These are phyloP conservation scores for Gymnogyps californianus DNA, from an alignment of 2,113 vertebrate species.

Conservation along the genomic window DNA sequence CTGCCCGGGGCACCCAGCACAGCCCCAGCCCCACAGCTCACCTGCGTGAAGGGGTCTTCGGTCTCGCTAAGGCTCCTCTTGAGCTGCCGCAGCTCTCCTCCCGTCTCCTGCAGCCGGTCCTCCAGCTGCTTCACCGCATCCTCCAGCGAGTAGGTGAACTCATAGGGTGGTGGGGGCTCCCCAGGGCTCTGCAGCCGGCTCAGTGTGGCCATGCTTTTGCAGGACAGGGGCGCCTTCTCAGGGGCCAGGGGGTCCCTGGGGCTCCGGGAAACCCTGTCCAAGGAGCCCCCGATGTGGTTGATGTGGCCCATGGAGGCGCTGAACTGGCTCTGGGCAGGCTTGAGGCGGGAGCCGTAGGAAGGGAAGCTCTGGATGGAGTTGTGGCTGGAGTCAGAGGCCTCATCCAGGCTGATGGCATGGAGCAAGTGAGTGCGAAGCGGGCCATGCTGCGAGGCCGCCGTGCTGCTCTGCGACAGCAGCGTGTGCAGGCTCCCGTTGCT, in stretches of 20 bases:
- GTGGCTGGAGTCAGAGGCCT: slow-evolving; percentile 87
- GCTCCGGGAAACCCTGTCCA: slow-evolving; percentile 80
- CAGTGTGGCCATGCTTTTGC: slow-evolving; percentile 85
- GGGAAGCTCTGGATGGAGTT: slow-evolving; percentile 92
- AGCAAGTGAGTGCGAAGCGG: slow-evolving; percentile 70
- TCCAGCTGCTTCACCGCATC: slow-evolving; percentile 88
- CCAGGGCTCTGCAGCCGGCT: slow-evolving; percentile 80
- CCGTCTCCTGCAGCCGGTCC: slow-evolving; percentile 86
- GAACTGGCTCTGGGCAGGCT: slow-evolving; percentile 84
- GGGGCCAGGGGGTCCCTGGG: slow-evolving; percentile 72
- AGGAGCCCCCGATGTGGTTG: slow-evolving; percentile 89
- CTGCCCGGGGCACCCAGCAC: accelerated
- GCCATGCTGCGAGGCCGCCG: slow-evolving; percentile 60
- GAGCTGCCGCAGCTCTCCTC: slow-evolving; percentile 89
- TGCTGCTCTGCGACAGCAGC: slow-evolving; percentile 77
- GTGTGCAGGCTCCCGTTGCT: slow-evolving; percentile 85
- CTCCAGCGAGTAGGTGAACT: slow-evolving; percentile 87
- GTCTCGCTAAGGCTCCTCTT: slow-evolving; percentile 88
- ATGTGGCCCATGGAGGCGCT: slow-evolving; percentile 95
- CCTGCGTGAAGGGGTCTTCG: slow-evolving; percentile 90
- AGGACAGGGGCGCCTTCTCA: slow-evolving; percentile 73
- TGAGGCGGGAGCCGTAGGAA: slow-evolving; percentile 82
- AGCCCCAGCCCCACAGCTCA: background rate
- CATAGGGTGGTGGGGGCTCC: slow-evolving; percentile 87
- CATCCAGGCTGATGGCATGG: slow-evolving; percentile 81